Evolutionary conservation across 2,888 invertebrate species (phyloP).

Genomic region (Lordiphosa fenestrarum): DNA sequence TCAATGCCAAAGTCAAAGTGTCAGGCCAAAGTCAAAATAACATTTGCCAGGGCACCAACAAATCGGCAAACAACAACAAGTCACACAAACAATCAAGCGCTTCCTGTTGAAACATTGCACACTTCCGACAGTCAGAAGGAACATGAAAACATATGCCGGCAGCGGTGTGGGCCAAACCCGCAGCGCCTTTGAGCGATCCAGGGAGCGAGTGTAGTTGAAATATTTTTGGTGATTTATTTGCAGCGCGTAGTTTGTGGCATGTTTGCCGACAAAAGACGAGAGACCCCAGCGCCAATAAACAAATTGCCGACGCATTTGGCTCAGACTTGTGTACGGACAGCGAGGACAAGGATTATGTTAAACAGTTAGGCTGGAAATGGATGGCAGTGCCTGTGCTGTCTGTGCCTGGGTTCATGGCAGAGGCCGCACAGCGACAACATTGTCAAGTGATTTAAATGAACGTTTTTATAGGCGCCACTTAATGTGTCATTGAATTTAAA

Average conservation of each 20-base stretch:
- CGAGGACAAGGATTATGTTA: slow-evolving; percentile 64
- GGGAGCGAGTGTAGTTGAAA: slow-evolving; percentile 67
- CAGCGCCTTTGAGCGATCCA: slow-evolving; percentile 9
- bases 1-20: slow-evolving; percentile 74
- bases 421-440: slow-evolving; percentile 14
- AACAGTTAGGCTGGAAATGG: slow-evolving; percentile 39
- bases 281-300: slow-evolving; percentile 64
- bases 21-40: slow-evolving; percentile 67
- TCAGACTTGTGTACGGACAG: slow-evolving; percentile 36
- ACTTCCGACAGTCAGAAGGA: slow-evolving; percentile 64
- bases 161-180: slow-evolving; percentile 46
- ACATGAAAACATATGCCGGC: slow-evolving; percentile 59
- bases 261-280: slow-evolving; percentile 44
- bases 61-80: slow-evolving; percentile 26
- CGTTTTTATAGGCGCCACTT: slow-evolving; percentile 66
- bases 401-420: slow-evolving; percentile 19
- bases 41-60: slow-evolving; percentile 42
- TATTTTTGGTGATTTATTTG: slow-evolving; percentile 75
- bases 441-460: slow-evolving; percentile 64
- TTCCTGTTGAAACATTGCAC: slow-evolving; percentile 75
- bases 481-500: slow-evolving; percentile 64
- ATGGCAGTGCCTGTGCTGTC: slow-evolving; percentile 12
- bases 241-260: slow-evolving; percentile 71
- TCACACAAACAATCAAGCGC: slow-evolving; percentile 58
- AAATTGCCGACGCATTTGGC: slow-evolving; percentile 75